Evolutionary conservation across 2,113 vertebrate genomes (phyloP).

Genomic region (Ammospiza caudacuta): DNA sequence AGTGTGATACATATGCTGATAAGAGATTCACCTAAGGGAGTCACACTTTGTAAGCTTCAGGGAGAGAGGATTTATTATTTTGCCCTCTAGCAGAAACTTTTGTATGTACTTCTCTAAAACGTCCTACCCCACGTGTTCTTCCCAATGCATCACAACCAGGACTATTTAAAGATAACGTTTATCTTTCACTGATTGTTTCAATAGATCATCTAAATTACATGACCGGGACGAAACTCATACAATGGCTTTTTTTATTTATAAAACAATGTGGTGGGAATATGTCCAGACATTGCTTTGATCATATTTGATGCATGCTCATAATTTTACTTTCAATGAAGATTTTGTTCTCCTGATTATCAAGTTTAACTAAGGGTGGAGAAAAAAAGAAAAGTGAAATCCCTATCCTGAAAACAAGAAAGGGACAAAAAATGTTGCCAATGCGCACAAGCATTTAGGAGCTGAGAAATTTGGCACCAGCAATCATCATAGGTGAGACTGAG

Average conservation of each 20-base stretch:
- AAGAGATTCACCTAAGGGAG: not conserved
- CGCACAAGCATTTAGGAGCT: not conserved
- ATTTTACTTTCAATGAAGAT: not conserved
- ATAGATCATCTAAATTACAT: not conserved
- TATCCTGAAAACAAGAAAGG: not conserved
- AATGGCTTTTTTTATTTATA: not conserved
- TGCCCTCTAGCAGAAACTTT: not conserved
- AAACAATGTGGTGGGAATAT: not conserved
- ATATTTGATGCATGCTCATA: not conserved
- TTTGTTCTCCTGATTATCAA: not conserved
- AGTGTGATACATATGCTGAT: not conserved
- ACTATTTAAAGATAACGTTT: not conserved
- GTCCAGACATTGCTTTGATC: not conserved
- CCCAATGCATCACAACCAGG: not conserved
- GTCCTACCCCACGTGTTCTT: not conserved
- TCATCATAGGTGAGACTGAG: not conserved
- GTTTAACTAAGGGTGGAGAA: not conserved
- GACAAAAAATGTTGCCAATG: not conserved
- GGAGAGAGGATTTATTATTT: not conserved
- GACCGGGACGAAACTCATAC: accelerated
- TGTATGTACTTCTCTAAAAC: not conserved
- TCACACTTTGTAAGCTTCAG: not conserved
- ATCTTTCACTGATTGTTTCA: not conserved
- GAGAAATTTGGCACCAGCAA: not conserved
- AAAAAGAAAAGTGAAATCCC: not conserved